These are phyloP conservation scores for Egretta garzetta DNA, from an alignment of 2,113 vertebrate species.

Conservation along the genomic window DNA sequence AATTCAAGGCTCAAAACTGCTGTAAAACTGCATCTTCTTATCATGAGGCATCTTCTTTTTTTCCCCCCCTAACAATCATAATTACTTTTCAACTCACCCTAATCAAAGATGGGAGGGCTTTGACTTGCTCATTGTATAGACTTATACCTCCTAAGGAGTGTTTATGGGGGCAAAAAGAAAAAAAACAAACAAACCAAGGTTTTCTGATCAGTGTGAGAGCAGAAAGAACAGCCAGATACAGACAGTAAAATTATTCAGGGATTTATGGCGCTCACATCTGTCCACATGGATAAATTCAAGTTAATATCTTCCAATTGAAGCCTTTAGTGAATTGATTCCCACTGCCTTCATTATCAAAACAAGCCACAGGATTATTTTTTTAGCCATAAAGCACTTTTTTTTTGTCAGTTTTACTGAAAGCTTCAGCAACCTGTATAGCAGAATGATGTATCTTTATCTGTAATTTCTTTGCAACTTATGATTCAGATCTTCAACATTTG, in stretches of 20 bases:
- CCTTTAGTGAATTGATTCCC: not conserved
- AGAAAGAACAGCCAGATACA: not conserved
- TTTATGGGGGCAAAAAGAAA: not conserved
- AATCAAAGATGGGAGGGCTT: not conserved
- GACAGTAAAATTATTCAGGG: not conserved
- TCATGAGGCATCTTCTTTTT: not conserved
- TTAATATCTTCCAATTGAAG: not conserved
- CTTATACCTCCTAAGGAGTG: not conserved
- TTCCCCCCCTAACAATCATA: not conserved
- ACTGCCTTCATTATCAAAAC: not conserved
- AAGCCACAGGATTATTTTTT: not conserved
- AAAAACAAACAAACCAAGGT: fast-evolving
- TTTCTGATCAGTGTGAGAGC: not conserved
- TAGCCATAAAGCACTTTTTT: not conserved
- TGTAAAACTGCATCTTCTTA: not conserved
- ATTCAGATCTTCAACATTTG: not conserved
- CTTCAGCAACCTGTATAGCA: not conserved
- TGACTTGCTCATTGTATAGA: not conserved
- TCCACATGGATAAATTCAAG: not conserved
- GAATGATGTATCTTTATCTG: not conserved
- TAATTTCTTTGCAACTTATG: not conserved
- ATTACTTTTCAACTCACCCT: not conserved
- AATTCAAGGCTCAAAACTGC: not conserved
- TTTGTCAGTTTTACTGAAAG: not conserved
- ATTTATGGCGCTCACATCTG: not conserved